Evolutionary conservation across 2,888 invertebrate species (phyloP), one percentile per base, ranked within the genome.

Genomic region (Melinopterus prodromus): DNA sequence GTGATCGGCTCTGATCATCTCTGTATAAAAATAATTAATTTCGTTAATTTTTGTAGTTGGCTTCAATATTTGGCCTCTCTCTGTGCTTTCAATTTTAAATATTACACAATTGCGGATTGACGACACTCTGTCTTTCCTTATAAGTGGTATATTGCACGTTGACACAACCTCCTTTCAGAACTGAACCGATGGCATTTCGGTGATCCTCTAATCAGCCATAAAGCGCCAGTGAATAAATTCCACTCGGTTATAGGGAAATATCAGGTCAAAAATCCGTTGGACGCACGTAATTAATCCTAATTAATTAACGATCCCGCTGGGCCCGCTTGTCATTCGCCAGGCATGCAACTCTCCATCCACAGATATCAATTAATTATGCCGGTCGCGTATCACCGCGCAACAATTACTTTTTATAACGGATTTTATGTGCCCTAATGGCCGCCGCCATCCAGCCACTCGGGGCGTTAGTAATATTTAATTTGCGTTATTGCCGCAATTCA

Each of bases 301-400:
- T 53, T 53, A 53, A 53, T 53, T 53, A 53, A 53, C 53, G 53
- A 53, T 1, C 53, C 53, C 53, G 53, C 53, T 53, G 53, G 53
- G 53, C 53, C 12, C 53, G 53, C 53, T 53, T 53, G 53, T 53
- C 53, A 53, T 53, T 53, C 53, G 5, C 53, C 53, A 53, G 12
- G 53, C 53, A 53, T 53, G 53, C 53, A 53, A 53, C 53, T 53
- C 53, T 53, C 53, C 53, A 53, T 53, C 53, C 53, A 53, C 53
- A 53, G 53, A 53, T 53, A 53, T 53, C 53, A 53, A 53, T 53
- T 53, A 53, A 53, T 53, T 53, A 53, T 53, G 53, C 53, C 53
- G 53, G 53, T 53, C 53, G 7, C 53, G 53, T 53, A 53, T 53
- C 53, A 53, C 53, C 7, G 7, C 53, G 53, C 53, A 53, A 53